These are phyloP conservation scores for Avahi laniger DNA, from an alignment of 2,797 vertebrate genomes.

Conservation along the genomic window DNA sequence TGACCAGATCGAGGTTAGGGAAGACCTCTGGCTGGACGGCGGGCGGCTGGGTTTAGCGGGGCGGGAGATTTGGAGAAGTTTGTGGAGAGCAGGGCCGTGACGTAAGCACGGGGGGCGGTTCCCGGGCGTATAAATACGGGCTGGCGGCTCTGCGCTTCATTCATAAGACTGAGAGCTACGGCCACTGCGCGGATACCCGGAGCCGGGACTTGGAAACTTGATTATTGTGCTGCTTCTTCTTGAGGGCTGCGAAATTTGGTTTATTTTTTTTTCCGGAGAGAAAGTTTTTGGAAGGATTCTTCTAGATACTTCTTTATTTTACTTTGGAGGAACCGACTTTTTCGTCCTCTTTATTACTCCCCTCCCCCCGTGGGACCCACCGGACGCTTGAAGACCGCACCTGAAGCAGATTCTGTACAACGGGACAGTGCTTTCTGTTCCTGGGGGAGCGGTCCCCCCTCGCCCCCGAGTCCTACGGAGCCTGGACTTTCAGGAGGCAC, in stretches of 20 bases:
- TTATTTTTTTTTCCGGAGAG: slow-evolving; percentile 48
- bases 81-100: slow-evolving; percentile 15
- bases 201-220: slow-evolving; percentile 64
- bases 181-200: slow-evolving; percentile 69
- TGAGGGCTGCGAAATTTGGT: slow-evolving; percentile 33
- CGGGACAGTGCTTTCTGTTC: slow-evolving; percentile 17
- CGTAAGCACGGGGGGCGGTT: slow-evolving; percentile 80
- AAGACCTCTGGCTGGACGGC: not conserved
- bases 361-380: slow-evolving; percentile 27
- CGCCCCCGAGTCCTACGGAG: not conserved
- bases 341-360: slow-evolving; percentile 34
- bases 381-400: slow-evolving; percentile 49
- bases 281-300: slow-evolving; percentile 70
- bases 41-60: rapidly evolving
- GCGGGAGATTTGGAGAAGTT: not conserved
- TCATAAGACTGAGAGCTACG: slow-evolving; percentile 91
- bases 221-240: slow-evolving; percentile 62
- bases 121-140: slow-evolving; percentile 81
- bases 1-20: not conserved
- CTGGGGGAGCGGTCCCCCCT: slow-evolving; percentile 36
- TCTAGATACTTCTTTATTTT: slow-evolving; percentile 66
- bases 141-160: slow-evolving; percentile 86
- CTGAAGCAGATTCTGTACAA: slow-evolving; percentile 46
- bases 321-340: slow-evolving; percentile 63
- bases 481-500: slow-evolving; percentile 47